These are phyloP conservation scores for Dryoscopus gambensis DNA, from an alignment of 2,113 vertebrate genomes.

Conservation along the genomic window DNA sequence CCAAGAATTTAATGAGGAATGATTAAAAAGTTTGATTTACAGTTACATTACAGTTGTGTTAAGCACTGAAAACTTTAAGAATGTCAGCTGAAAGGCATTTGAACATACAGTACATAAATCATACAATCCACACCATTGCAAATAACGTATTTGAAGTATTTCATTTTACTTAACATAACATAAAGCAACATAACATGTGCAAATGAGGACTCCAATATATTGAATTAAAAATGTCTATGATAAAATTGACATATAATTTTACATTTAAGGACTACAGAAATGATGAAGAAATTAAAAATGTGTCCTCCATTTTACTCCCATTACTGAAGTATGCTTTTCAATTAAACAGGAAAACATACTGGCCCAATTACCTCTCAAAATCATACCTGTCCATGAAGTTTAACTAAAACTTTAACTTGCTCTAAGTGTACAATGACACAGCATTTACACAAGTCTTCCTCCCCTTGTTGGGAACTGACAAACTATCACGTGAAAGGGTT, in stretches of 20 bases:
- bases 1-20: constrained; percentile 73
- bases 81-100: constrained; percentile 67
- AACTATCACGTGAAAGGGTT: constrained; percentile 29
- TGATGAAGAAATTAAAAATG: constrained; percentile 30
- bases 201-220: constrained; percentile 57
- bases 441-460: constrained; percentile 7
- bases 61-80: constrained; percentile 72
- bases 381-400: background rate
- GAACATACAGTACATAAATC: constrained; percentile 74
- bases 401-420: constrained; percentile 31
- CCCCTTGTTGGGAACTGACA: background rate
- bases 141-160: constrained; percentile 69
- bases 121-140: constrained; percentile 66
- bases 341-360: constrained; percentile 10
- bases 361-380: background rate
- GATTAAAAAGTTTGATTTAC: constrained; percentile 73
- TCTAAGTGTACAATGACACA: constrained; percentile 33
- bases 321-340: background rate
- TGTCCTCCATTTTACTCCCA: background rate
- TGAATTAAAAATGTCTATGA: constrained; percentile 66
- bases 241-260: constrained; percentile 57
- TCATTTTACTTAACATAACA: constrained; percentile 70
- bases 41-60: constrained; percentile 68
- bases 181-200: constrained; percentile 59
- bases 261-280: constrained; percentile 34